Base-by-base conservation (phyloP, 2,113 vertebrate species). In the Menidia beryllina region DNA sequence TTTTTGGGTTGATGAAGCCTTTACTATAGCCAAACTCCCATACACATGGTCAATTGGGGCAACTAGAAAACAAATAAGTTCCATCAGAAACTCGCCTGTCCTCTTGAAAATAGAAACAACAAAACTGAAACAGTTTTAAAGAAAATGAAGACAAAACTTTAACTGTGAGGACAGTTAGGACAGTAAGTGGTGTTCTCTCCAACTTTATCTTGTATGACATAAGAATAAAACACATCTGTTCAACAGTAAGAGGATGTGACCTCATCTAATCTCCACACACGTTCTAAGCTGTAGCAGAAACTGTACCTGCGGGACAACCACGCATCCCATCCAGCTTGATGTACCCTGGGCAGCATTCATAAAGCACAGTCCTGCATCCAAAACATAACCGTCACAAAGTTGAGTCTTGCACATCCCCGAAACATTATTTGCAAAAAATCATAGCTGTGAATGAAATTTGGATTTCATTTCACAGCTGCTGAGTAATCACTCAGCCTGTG, bases 341-440 rank as follows among this genome's bases (percentile, higher is more conserved):
- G 76, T 99, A 99, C 0, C 98, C 98, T 63, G 98, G 98, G 84
- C 98, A 99, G 69, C 98, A 99, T 84, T 99, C 98, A 65, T 99
- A 99, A 23, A 97, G 74, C 27, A 98, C 94, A 24, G 93, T 95
- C 83, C 98, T 99, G 78, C 38, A 79, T 15, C 45, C 24, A 52
- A 38, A 67, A 82, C 20, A 75, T 2, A 86, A 49, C 84, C 21
- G 62, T 47, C 7, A 70, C 7, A 47, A 56, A 45, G 13, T 15
- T 25, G 23, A 1, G 17, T 51, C 25, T 30, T 47, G 15, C 55
- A 45, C 12, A 81, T 76, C 8, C 11, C 48, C 68, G 4, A 66
- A 58, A 73, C 21, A 26, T 9, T 53, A 11, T 47, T 65, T 59
- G 0, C 21, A 68, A 36, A 14, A 20, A 55, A 64, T 34, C 26